phyloP scores from a whole-genome alignment of 2,113 vertebrate genomes.

The Eptesicus fuscus region DNA sequence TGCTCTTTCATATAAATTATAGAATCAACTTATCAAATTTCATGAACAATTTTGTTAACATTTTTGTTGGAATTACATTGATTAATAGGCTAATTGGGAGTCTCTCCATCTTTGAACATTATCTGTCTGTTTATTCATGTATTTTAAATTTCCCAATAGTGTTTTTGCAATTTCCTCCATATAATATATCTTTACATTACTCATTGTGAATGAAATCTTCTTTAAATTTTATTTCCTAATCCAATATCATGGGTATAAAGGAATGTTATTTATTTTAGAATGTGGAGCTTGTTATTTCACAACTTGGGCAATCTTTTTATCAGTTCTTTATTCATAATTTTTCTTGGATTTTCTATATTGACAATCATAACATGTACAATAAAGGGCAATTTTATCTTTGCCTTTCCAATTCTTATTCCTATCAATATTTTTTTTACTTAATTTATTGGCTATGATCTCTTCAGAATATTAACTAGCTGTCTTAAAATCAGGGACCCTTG shows the following conservation, averaged over 20 bases:
- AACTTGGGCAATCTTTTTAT: not conserved
- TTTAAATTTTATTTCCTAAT: constrained; percentile 21
- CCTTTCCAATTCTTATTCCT: not conserved
- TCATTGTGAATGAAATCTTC: not conserved
- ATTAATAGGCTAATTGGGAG: not conserved
- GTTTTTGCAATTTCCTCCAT: not conserved
- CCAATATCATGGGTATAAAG: not conserved
- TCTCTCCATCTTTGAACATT: not conserved
- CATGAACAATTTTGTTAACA: not conserved
- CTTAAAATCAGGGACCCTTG: not conserved
- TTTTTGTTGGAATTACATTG: not conserved
- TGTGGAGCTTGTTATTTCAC: constrained; percentile 12
- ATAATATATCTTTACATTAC: not conserved
- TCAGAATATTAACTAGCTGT: not conserved
- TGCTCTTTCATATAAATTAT: not conserved
- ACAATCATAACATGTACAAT: not conserved
- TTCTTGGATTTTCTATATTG: not conserved
- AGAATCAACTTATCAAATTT: constrained; percentile 1
- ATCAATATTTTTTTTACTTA: not conserved
- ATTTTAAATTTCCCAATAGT: not conserved
- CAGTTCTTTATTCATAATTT: not conserved
- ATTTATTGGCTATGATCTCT: not conserved
- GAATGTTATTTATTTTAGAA: constrained; percentile 22
- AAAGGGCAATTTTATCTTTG: constrained; percentile 15
- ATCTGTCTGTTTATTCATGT: not conserved